Evolutionary conservation across 1,140 invertebrate species (phyloP), one percentile per base, ranked within the genome.

Genomic region (Camponotus floridanus): DNA sequence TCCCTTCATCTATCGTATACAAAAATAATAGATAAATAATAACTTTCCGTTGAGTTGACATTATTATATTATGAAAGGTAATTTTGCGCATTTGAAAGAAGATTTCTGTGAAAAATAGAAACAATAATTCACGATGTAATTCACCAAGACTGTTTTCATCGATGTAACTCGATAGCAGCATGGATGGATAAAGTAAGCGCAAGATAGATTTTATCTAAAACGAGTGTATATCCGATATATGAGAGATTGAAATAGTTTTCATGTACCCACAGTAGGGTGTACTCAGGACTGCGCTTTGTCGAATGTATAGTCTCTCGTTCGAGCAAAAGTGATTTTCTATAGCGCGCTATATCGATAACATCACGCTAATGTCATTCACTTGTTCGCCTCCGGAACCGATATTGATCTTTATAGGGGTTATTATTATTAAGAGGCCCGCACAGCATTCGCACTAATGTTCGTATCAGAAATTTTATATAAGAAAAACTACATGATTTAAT

Each of bases 291-390:
- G 36, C 31, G 31, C 81, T 87, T 91, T 80, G 79, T 48, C 55
- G 31, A 83, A 61, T 39, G 67, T 59, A 80, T 64, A 62, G 31
- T 73, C 67, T 73, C 55, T 89, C 59, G 33, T 86, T 64, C 86
- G 61, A 90, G 86, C 88, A 87, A 91, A 92, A 94, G 92, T 92
- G 93, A 93, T 93, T 94, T 93, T 94, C 92, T 91, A 91, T 92
- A 67, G 92, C 79, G 59, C 86, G 61, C 76, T 13, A 73, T 88
- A 85, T 84, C 87, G 92, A 93, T 93, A 93, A 89, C 86, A 93
- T 91, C 89, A 73, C 74, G 79, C 87, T 94, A 94, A 94, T 94
- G 93, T 89, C 76, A 84, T 94, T 94, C 92, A 90, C 93, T 93
- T 94, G 94, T 94, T 94, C 87, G 76, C 71, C 88, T 74, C 71